These are phyloP conservation scores for Thalpophila matura DNA, from an alignment of 2,888 invertebrate genomes.

Conservation along the genomic window DNA sequence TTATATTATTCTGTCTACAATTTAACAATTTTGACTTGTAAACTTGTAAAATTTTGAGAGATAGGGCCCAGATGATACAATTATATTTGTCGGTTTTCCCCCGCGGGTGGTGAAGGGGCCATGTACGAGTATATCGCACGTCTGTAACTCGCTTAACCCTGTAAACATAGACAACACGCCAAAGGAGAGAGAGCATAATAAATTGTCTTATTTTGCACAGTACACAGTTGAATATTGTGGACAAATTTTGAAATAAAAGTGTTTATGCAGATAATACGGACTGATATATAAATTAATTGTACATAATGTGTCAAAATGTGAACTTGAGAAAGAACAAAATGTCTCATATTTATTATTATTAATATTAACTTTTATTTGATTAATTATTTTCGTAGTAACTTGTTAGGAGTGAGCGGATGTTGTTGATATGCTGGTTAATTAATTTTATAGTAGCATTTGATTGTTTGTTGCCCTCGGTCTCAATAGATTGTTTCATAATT, in stretches of 20 bases:
- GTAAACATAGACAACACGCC: slow-evolving; percentile 63
- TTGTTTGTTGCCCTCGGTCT: slow-evolving; percentile 69
- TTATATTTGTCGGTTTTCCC: slow-evolving; percentile 11
- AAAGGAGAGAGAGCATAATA: slow-evolving; percentile 75
- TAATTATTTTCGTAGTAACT: slow-evolving; percentile 72
- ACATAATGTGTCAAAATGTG: slow-evolving; percentile 81
- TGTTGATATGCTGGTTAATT: slow-evolving; percentile 83
- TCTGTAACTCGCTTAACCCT: slow-evolving; percentile 26
- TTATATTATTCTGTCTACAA: too few relatives aligned
- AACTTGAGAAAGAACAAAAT: slow-evolving; percentile 85
- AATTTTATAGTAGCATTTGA: slow-evolving; percentile 80
- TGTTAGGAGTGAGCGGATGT: slow-evolving; percentile 79
- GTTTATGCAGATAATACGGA: slow-evolving; percentile 77
- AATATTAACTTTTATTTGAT: slow-evolving; percentile 73
- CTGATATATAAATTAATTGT: slow-evolving; percentile 84
- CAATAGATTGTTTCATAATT: slow-evolving; percentile 66
- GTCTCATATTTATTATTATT: slow-evolving; percentile 87
- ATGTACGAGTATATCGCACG: slow-evolving; percentile 12
- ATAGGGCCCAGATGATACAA: slow-evolving; percentile 22
- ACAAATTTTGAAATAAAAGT: slow-evolving; percentile 58
- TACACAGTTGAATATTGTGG: slow-evolving; percentile 60
- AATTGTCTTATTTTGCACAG: slow-evolving; percentile 73
- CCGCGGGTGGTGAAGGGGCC: slow-evolving; percentile 16
- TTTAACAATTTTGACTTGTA: too few relatives aligned
- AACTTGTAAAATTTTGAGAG: too few relatives aligned